These are phyloP conservation scores for Lordiphosa clarofinis DNA, from an alignment of 1,140 invertebrate species.

Conservation along the genomic window DNA sequence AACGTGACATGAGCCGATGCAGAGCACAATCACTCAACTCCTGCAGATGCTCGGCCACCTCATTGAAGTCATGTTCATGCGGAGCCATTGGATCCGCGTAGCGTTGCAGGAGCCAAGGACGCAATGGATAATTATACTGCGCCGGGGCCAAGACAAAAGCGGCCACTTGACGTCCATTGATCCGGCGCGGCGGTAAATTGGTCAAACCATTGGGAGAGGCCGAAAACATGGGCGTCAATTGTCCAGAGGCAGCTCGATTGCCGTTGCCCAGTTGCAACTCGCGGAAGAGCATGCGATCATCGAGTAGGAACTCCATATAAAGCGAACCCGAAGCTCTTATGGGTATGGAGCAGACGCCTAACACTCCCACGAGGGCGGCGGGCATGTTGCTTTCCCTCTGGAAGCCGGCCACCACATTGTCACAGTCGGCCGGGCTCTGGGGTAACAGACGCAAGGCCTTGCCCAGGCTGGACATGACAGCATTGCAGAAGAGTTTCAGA, in stretches of 20 bases:
- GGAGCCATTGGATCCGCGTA: constrained; percentile 45
- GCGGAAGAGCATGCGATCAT: constrained; percentile 65
- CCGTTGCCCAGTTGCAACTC: constrained; percentile 48
- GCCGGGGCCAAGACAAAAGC: constrained; percentile 58
- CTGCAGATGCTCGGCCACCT: constrained; percentile 58
- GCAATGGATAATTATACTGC: constrained; percentile 52
- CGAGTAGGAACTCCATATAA: constrained; percentile 58
- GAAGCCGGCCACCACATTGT: constrained; percentile 46
- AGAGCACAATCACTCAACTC: constrained; percentile 59
- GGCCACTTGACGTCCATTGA: constrained; percentile 39
- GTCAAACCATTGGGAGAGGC: constrained; percentile 35
- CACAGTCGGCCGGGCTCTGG: constrained; percentile 38
- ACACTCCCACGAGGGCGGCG: constrained; percentile 45
- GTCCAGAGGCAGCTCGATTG: background rate
- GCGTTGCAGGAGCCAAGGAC: constrained; percentile 61
- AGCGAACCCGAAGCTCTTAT: constrained; percentile 30
- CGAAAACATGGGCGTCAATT: constrained; percentile 39
- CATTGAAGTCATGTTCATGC: constrained; percentile 69
- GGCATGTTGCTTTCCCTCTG: constrained; percentile 64
- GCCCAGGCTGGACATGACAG: constrained; percentile 52
- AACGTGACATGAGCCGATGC: constrained; percentile 63
- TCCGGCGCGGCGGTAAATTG: constrained; percentile 25
- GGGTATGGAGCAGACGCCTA: constrained; percentile 60
- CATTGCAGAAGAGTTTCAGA: constrained; percentile 54
- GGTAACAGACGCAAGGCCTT: constrained; percentile 49